Evolutionary conservation across 1,140 invertebrate genomes (phyloP).

Genomic region (Caenorhabditis latens): DNA sequence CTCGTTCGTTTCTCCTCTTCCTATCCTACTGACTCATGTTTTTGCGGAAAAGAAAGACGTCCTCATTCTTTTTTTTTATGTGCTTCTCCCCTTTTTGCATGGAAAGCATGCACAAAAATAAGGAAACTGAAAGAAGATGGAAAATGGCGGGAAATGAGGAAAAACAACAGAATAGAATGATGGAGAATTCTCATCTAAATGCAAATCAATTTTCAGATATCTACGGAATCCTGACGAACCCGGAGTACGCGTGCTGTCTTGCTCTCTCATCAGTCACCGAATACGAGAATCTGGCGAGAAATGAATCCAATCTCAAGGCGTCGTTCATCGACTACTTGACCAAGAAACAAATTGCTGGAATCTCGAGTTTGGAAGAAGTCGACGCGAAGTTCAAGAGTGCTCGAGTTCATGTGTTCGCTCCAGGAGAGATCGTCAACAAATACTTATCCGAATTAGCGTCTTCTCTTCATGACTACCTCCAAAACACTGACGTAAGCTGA

Average conservation of each 20-base stretch:
- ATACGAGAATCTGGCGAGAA: background rate
- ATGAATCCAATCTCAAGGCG: background rate
- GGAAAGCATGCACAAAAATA: conserved; percentile 7
- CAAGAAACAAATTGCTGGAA: conserved; percentile 33
- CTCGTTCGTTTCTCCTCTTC: background rate
- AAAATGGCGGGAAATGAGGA: background rate
- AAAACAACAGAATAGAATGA: background rate
- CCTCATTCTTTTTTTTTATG: background rate
- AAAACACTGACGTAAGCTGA: conserved; percentile 7
- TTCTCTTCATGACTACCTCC: conserved; percentile 3
- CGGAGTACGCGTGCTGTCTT: conserved; percentile 24
- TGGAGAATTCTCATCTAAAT: background rate
- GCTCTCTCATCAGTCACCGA: conserved; percentile 11
- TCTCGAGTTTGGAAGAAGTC: conserved; percentile 12
- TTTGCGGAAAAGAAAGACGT: background rate
- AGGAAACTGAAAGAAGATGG: background rate
- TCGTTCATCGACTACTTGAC: conserved; percentile 17
- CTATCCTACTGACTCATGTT: conserved; percentile 28
- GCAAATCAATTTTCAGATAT: conserved; percentile 7
- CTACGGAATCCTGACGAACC: conserved; percentile 25
- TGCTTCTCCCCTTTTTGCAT: conserved; percentile 31
- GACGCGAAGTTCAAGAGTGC: conserved; percentile 36
- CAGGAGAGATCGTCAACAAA: conserved; percentile 20
- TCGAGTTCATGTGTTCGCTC: conserved; percentile 24
- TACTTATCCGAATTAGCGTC: conserved; percentile 7